Conservation (phyloP, 2,797 vertebrate species). For the Scleropages formosus region DNA sequence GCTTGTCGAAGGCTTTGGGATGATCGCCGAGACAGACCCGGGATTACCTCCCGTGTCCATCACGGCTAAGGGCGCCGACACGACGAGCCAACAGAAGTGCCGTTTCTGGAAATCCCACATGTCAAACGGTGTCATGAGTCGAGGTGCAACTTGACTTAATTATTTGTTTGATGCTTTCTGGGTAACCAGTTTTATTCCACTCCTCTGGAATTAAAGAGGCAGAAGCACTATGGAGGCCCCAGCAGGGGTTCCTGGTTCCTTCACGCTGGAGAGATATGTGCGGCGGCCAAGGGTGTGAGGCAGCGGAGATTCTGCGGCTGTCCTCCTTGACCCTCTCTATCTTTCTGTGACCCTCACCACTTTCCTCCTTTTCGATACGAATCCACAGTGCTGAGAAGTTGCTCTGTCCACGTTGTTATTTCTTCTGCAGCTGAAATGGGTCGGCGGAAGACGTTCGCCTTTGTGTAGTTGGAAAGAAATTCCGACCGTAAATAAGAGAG, state of each 20-base stretch:
- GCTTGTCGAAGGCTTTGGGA: constrained; percentile 39
- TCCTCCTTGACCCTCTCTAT: not conserved
- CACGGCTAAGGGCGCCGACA: constrained; percentile 29
- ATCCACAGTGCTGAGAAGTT: not conserved
- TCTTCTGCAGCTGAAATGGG: not conserved
- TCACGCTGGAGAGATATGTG: no score
- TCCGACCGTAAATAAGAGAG: no score
- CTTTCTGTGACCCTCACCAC: not conserved
- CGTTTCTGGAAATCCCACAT: constrained; percentile 40
- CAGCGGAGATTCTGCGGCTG: not conserved
- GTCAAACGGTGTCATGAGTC: constrained; percentile 27
- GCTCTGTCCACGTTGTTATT: constrained; percentile 4
- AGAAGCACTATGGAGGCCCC: no score
- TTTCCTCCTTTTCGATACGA: not conserved
- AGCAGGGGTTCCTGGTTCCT: no score
- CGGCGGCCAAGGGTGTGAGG: not conserved
- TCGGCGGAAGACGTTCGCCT: not conserved
- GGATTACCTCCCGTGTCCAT: constrained; percentile 43
- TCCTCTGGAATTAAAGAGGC: not conserved
- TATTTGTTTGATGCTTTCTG: not conserved
- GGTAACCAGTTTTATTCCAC: not conserved
- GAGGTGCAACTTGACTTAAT: not conserved
- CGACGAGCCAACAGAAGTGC: no score
- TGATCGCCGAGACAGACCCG: constrained; percentile 41
- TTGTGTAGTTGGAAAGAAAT: not conserved